Base-by-base conservation (phyloP, 2,797 vertebrate genomes). In the Lemur catta region DNA sequence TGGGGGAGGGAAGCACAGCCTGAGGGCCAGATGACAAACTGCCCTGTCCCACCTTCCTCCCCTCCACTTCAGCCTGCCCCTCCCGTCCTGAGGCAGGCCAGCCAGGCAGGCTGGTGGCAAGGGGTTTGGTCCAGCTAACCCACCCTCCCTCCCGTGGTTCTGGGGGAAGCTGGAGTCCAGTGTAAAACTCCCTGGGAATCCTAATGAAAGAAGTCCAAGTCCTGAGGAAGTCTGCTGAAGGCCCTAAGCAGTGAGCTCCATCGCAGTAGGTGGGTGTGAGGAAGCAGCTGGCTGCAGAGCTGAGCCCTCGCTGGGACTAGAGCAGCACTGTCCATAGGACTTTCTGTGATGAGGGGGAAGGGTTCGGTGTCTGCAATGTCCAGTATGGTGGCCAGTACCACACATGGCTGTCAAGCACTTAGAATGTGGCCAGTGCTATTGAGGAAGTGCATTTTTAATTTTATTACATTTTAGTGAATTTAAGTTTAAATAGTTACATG, bases 1-100 rank as follows among this genome's bases (percentile, higher is more conserved):
- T 11, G 24, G 65, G 55, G 93, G 91, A 78, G 91, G 93, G 93
- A 72, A 43, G 71, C 52, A 11, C 63, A 55, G 93, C 65, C 91
- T 3, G 24, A 92, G 76, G 78, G 76, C 85, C 85, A 72, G 93
- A 97, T 96, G 95, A 97, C 97, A 97, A 87, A 96, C 82, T 94
- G 82, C 93, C 91, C 78, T 91, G 87, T 91, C 63, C 94, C 76
- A 55, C 96, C 26, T 33, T 90, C 41, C 72, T 80, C 75, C 43
- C 55, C 50, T 92, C 75, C 61, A 84, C 79, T 69, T 41, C 22
- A 30, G 85, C 79, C 84, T 5, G 74, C 86, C 41, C 91, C 80
- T 89, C 84, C 91, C 82, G 65, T 89, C 79, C 43, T 0, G 7
- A 35, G 14, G 71, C 46, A 43, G 61, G 57, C 57, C 12, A 67